These are phyloP conservation scores for Meles meles DNA, from an alignment of 2,113 vertebrate genomes.

Conservation along the genomic window DNA sequence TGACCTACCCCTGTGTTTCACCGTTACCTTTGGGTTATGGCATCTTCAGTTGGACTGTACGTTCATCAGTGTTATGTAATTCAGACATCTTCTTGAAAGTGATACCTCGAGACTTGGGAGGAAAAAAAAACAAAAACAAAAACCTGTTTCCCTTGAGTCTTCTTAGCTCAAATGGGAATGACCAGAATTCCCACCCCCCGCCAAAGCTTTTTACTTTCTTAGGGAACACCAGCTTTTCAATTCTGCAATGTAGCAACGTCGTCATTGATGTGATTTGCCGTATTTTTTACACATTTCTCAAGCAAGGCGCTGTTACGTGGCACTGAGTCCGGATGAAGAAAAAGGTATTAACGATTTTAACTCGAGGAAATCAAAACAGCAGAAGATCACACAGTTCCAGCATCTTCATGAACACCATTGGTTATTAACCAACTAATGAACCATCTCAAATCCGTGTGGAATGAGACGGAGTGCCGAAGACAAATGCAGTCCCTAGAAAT, in stretches of 20 bases:
- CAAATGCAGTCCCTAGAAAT: neutral
- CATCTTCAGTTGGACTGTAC: neutral
- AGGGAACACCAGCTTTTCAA: neutral
- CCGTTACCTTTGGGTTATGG: neutral
- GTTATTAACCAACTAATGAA: neutral
- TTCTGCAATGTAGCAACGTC: too few species aligned
- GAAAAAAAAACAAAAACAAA: neutral
- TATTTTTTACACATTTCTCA: too few species aligned
- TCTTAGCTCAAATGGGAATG: neutral
- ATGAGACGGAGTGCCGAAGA: neutral
- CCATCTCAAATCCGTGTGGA: neutral
- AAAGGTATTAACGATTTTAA: too few species aligned
- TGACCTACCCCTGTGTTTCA: neutral
- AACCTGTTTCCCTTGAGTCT: neutral
- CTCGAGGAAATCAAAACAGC: neutral
- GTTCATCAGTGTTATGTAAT: neutral
- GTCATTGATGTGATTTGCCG: neutral
- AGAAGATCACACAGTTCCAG: accelerated
- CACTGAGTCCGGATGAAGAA: too few species aligned
- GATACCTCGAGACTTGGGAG: too few species aligned
- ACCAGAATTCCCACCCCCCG: neutral
- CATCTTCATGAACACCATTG: neutral
- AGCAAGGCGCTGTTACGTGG: accelerated
- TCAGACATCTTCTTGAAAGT: neutral
- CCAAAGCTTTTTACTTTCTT: neutral